phyloP scores from a whole-genome alignment of 1,140 invertebrate species.

The Drosophila subpulchrella region DNA sequence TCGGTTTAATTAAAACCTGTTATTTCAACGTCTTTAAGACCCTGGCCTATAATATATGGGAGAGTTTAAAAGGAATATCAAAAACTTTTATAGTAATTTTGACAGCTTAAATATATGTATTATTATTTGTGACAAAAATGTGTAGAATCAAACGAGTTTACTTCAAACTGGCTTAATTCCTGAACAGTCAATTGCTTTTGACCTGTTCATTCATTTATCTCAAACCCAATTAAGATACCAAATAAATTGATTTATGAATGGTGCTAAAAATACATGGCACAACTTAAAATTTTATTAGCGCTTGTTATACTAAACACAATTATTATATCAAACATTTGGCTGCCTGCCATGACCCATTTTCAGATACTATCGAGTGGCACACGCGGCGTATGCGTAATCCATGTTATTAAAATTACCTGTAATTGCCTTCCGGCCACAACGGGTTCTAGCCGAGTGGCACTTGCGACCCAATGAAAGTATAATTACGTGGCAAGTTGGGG shows the following conservation, averaged over 20 bases:
- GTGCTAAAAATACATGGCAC: background rate
- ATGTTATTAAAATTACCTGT: conserved; percentile 49
- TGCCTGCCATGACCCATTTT: conserved; percentile 19
- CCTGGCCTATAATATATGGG: background rate
- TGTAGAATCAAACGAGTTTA: background rate
- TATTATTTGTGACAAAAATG: too few species aligned
- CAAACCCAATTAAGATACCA: background rate
- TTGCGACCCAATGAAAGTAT: conserved; percentile 31
- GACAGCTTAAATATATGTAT: too few species aligned
- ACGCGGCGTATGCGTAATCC: conserved; percentile 65
- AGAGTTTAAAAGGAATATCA: background rate
- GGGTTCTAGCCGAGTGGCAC: conserved; percentile 8
- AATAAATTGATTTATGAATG: too few species aligned
- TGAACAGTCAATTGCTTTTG: background rate
- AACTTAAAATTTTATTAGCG: background rate
- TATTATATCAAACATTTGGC: background rate
- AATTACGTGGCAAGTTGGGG: conserved; percentile 61
- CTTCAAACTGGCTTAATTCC: background rate
- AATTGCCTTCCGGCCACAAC: conserved; percentile 41
- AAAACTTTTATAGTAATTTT: too few species aligned
- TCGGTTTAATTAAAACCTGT: conserved; percentile 35
- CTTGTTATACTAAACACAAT: too few species aligned
- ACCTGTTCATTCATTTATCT: background rate
- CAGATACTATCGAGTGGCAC: conserved; percentile 7
- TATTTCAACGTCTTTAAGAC: conserved; percentile 2